phyloP scores from a whole-genome alignment of 2,888 invertebrate species.

The Drosophila subquinaria region DNA sequence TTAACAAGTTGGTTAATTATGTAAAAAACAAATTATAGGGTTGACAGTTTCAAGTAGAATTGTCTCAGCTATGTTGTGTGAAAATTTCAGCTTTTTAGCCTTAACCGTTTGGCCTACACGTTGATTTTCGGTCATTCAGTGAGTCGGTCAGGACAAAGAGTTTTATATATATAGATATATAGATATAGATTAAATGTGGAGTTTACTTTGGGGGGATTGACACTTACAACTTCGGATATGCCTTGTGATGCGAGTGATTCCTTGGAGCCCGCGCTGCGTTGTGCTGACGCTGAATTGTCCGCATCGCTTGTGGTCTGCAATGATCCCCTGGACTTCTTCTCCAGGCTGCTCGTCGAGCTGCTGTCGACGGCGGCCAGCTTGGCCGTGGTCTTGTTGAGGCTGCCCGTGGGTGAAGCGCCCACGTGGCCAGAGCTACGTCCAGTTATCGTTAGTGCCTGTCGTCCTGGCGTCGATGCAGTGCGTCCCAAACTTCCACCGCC shows the following conservation, averaged over 20 bases:
- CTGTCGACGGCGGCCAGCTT: conserved; percentile 79
- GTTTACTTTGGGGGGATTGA: no score
- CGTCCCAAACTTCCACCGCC: conserved; percentile 83
- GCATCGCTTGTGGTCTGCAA: conserved; percentile 73
- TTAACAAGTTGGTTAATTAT: no score
- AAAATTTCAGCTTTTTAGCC: no score
- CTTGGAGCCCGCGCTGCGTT: conserved; percentile 85
- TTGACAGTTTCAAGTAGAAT: no score
- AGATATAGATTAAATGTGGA: no score
- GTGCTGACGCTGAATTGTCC: conserved; percentile 51
- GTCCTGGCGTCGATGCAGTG: conserved; percentile 71
- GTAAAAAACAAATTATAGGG: no score
- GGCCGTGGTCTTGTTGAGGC: conserved; percentile 75
- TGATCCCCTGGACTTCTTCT: conserved; percentile 81
- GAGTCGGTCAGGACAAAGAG: no score
- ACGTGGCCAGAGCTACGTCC: conserved; percentile 52
- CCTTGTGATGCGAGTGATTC: conserved; percentile 86
- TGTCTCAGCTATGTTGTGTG: no score
- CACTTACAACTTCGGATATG: conserved; percentile 83
- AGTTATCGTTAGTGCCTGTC: conserved; percentile 56
- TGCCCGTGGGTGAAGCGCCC: conserved; percentile 85
- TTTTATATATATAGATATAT: no score
- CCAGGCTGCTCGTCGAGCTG: conserved; percentile 83
- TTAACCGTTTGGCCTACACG: no score
- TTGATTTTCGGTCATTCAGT: no score